Evolutionary conservation across 2,888 invertebrate species (phyloP).

Genomic region (Sinopyrophorus schimmeli): DNA sequence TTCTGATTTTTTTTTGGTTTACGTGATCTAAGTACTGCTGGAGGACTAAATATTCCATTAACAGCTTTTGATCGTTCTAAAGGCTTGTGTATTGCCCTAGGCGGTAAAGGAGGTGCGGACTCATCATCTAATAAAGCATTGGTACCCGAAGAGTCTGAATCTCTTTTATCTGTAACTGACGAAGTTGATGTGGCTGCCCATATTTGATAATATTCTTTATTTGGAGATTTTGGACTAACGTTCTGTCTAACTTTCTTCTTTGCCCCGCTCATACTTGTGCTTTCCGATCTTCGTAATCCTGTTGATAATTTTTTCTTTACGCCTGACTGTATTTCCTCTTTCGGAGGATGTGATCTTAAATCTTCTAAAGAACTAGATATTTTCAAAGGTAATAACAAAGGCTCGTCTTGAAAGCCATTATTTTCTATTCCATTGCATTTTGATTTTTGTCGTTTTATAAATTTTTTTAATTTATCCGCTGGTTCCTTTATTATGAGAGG

Average conservation of each 20-base stretch:
- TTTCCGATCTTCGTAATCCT: constrained; percentile 49
- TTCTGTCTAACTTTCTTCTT: constrained; percentile 68
- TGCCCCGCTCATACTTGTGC: constrained; percentile 63
- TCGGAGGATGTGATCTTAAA: constrained; percentile 40
- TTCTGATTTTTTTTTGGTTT: constrained; percentile 68
- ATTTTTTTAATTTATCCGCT: constrained; percentile 60
- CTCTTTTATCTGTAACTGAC: constrained; percentile 41
- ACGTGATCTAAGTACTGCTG: constrained; percentile 68
- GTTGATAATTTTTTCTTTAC: constrained; percentile 52
- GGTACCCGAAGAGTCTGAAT: constrained; percentile 8
- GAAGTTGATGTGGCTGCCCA: constrained; percentile 65
- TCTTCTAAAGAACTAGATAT: constrained; percentile 50
- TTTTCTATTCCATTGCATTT: constrained; percentile 52
- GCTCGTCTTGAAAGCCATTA: constrained; percentile 51
- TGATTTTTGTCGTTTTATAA: constrained; percentile 54
- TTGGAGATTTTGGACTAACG: constrained; percentile 58
- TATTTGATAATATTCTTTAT: constrained; percentile 69
- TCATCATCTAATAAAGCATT: constrained; percentile 45
- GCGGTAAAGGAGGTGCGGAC: constrained; percentile 71
- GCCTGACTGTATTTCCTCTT: constrained; percentile 42
- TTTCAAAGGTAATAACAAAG: constrained; percentile 41
- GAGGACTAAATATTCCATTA: constrained; percentile 58
- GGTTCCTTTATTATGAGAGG: constrained; percentile 65
- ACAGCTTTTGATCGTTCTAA: constrained; percentile 63
- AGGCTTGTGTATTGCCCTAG: constrained; percentile 73